A percentile compares a stretch with the other conserved stretches of the same genome.
These are phyloP conservation scores for Coelinius sp. DNA, from an alignment of 2,888 invertebrate genomes.

Conservation along the genomic window DNA sequence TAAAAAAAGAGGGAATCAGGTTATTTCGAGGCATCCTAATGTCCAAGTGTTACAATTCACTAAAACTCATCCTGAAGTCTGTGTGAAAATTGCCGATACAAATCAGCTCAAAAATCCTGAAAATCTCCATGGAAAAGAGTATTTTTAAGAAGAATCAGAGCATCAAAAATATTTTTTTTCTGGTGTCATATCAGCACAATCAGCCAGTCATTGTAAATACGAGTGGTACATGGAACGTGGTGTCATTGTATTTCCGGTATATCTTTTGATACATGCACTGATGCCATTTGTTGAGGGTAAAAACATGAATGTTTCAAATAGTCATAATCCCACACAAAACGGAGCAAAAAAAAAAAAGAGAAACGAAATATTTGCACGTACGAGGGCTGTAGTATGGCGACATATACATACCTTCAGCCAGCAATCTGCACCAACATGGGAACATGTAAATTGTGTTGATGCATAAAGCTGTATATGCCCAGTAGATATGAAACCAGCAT, in stretches of 20 bases:
- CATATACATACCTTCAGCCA: neutral
- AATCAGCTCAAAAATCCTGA: neutral
- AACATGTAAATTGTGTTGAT: constrained; percentile 57
- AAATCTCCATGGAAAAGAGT: neutral
- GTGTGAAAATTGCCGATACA: constrained; percentile 12
- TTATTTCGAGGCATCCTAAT: constrained; percentile 28
- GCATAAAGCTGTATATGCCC: constrained; percentile 59
- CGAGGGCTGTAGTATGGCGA: neutral
- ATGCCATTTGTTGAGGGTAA: constrained; percentile 1
- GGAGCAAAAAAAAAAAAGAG: neutral
- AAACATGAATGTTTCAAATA: neutral
- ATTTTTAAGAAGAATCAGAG: neutral
- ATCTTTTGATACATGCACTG: neutral
- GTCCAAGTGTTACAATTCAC: constrained; percentile 25
- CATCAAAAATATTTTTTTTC: neutral
- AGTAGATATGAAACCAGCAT: constrained; percentile 68
- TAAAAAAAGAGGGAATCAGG: constrained; percentile 25
- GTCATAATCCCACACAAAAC: neutral
- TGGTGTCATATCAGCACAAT: neutral
- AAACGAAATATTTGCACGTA: constrained; percentile 1
- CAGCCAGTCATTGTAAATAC: neutral
- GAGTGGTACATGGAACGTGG: neutral
- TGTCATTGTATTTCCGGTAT: constrained; percentile 34
- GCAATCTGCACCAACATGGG: neutral
- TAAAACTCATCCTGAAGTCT: neutral